These are phyloP conservation scores for Oligia latruncula DNA, from an alignment of 2,888 invertebrate genomes.

Conservation along the genomic window DNA sequence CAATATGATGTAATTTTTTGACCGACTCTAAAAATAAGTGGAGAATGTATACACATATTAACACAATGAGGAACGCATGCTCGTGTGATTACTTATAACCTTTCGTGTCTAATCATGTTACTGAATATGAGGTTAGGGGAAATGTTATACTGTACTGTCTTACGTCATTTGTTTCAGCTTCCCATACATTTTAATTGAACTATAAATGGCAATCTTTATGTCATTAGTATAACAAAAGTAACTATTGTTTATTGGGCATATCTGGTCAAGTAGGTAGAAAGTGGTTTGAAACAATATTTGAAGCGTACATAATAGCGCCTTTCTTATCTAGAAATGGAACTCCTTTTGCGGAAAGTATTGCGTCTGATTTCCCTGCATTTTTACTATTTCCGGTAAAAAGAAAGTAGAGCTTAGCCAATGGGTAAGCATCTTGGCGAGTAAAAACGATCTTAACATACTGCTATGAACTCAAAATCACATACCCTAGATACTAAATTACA, in stretches of 20 bases:
- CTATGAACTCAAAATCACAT: neutral
- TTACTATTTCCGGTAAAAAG: neutral
- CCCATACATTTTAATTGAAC: slow-evolving; percentile 4
- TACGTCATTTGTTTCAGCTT: slow-evolving; percentile 11
- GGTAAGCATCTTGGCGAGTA: neutral
- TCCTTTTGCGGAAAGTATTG: slow-evolving; percentile 1
- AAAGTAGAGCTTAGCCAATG: neutral
- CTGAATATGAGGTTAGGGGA: slow-evolving; percentile 20
- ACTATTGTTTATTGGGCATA: neutral
- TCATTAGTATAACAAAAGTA: neutral
- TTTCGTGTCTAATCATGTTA: slow-evolving; percentile 31
- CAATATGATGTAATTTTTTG: slow-evolving; percentile 69
- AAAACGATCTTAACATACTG: neutral
- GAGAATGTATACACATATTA: slow-evolving; percentile 23
- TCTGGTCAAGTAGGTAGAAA: slow-evolving; percentile 4
- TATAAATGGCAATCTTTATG: neutral
- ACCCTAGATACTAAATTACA: neutral
- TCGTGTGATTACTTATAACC: slow-evolving; percentile 38
- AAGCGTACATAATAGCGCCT: neutral
- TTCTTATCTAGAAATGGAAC: slow-evolving; percentile 7
- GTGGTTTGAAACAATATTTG: neutral
- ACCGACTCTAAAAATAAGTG: slow-evolving; percentile 18
- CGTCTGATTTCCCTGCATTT: neutral
- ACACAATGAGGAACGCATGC: slow-evolving; percentile 22
- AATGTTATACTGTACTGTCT: slow-evolving; percentile 35